Base-by-base conservation (phyloP, 2,888 invertebrate species). In the Andrena hattorfiana region DNA sequence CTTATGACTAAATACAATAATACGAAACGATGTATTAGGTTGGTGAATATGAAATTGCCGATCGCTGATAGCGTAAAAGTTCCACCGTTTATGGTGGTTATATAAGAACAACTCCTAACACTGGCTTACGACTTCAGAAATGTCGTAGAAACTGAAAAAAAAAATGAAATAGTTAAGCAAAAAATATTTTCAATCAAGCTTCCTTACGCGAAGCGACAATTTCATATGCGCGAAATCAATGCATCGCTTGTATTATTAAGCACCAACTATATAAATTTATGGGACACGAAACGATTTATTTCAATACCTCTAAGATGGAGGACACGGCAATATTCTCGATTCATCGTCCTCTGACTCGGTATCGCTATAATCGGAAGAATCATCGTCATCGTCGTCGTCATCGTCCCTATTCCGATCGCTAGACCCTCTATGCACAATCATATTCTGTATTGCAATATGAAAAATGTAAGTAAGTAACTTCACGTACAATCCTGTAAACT, bases 271-370 rank as follows among this genome's bases (percentile, higher is more conserved):
- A 63, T 77, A 28, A 64, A 63, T 35, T 35, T 77, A 64, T 62
- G n/a, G 56, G 35, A 68, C 16, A 10, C 69, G 7, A 35, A 72
- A 13, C 48, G 32, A 23, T 63, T 42, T 20, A 20, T 56, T 54
- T 51, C 16, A 62, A 54, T 62, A 76, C 56, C 62, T 87, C 77
- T 89, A 91, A 79, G 88, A 91, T 35, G 86, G 87, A 68, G 85
- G 81, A 73, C 16, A 16, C 13, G 42, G 16, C 89, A 89, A 88
- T 42, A 84, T 81, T 64, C 87, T 87, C 2, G 20, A 51, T 10
- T 59, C 10, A 26, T 63, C 42, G 23, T 51, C 76, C 2, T 76
- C 73, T 35, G 42, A 75, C 13, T 60, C 60, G 23, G 28, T 76
- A 42, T 80, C 83, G 7, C 83, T 72, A 73, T 73, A 64, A 73